Percentiles rank a stretch among this genome's conserved stretches.
Conservation (phyloP, 2,113 vertebrate species). For the Pteropus alecto region DNA sequence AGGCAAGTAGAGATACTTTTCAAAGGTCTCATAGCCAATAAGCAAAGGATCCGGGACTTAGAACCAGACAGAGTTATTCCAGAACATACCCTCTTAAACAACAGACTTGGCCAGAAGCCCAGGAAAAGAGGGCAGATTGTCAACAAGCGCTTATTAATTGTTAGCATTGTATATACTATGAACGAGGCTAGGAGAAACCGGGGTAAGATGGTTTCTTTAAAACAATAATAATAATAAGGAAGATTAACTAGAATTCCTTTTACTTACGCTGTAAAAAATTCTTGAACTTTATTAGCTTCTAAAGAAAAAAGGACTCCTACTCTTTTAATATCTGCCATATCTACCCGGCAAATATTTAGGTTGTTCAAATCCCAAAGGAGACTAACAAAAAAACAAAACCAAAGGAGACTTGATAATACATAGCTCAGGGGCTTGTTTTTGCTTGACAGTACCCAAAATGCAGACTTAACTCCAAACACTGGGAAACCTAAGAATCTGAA, state of each 20-base stretch:
- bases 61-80: background rate
- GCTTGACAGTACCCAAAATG: background rate
- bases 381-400: background rate
- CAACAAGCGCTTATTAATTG: background rate
- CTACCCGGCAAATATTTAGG: background rate
- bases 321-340: background rate
- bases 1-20: background rate
- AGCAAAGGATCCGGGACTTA: background rate
- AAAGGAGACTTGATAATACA: background rate
- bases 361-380: background rate
- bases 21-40: background rate
- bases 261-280: background rate
- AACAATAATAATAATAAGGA: background rate
- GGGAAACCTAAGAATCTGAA: background rate
- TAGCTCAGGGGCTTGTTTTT: background rate
- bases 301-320: background rate
- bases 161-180: background rate
- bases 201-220: background rate
- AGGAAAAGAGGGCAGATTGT: background rate
- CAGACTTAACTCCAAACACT: background rate
- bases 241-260: background rate
- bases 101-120: background rate
- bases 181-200: background rate
- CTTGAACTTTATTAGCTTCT: slow-evolving; percentile 31
- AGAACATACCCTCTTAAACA: background rate